A percentile compares a stretch with the other conserved stretches of the same genome.
These are phyloP conservation scores for Tupiocoris notatus DNA, from an alignment of 2,888 invertebrate species.

Conservation along the genomic window DNA sequence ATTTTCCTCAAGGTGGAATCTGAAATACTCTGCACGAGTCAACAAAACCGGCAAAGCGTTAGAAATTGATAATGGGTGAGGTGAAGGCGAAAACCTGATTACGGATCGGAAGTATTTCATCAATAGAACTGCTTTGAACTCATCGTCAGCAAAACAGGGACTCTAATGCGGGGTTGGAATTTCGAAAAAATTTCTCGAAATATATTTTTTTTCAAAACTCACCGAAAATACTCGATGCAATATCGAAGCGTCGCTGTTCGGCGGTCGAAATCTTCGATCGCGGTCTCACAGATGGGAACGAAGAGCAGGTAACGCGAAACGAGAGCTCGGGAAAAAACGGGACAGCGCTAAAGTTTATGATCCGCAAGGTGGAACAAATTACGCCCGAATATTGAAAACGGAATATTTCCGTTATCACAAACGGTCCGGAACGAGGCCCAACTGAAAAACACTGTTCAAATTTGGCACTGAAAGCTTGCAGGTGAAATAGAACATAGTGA, in stretches of 20 bases:
- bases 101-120: too few species aligned
- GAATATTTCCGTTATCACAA: neutral
- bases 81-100: too few species aligned
- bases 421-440: neutral
- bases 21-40: neutral
- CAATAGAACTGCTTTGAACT: too few species aligned
- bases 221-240: neutral
- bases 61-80: too few species aligned
- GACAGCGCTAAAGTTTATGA: neutral
- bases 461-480: conserved; percentile 22
- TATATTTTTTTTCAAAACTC: neutral
- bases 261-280: neutral
- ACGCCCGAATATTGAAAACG: neutral
- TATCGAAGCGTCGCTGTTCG: neutral
- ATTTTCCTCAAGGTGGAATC: neutral
- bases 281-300: conserved; percentile 32
- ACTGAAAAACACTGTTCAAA: neutral
- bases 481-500: conserved; percentile 37
- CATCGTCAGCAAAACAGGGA: too few species aligned
- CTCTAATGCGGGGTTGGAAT: too few species aligned
- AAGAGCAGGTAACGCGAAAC: conserved; percentile 15
- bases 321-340: neutral
- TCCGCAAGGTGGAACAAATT: neutral
- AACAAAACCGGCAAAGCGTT: neutral
- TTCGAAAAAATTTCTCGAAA: neutral